Percentiles rank a stretch among this genome's conserved stretches.
phyloP scores from a whole-genome alignment of 2,113 vertebrate genomes.

The Cichladusa arquata region DNA sequence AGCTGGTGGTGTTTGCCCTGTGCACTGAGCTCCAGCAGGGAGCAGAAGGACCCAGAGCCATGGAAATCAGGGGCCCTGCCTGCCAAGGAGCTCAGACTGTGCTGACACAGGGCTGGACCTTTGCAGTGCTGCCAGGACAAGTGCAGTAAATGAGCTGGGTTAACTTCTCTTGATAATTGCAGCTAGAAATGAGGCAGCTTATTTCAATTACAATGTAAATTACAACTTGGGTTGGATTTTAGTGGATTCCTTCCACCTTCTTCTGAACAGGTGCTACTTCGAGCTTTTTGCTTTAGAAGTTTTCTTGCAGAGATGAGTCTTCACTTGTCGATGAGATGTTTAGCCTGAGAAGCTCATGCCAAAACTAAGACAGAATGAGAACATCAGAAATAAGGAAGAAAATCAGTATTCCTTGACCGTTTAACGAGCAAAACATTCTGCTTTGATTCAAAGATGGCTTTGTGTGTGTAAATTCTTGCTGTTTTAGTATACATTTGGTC shows the following conservation, averaged over 20 bases:
- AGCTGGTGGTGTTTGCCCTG: neutral
- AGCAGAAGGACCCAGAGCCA: rapidly evolving
- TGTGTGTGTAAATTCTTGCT: neutral
- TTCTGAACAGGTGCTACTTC: neutral
- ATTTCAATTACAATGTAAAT: neutral
- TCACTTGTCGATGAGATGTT: neutral
- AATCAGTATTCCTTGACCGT: slow-evolving; percentile 5
- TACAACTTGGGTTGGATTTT: neutral
- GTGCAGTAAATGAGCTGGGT: rapidly evolving
- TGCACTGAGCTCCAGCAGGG: rapidly evolving
- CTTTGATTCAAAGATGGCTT: neutral
- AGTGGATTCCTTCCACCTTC: neutral
- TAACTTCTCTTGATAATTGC: neutral
- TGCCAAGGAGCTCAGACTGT: neutral
- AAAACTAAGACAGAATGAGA: slow-evolving; percentile 63
- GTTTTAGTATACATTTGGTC: neutral
- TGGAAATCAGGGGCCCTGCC: rapidly evolving
- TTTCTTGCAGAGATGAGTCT: neutral
- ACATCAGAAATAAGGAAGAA: slow-evolving; percentile 6
- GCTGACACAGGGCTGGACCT: neutral
- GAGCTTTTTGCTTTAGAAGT: neutral
- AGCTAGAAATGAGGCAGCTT: neutral
- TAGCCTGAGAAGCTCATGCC: slow-evolving; percentile 7
- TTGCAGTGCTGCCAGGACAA: rapidly evolving
- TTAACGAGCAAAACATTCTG: neutral